Evolutionary conservation across 2,797 vertebrate genomes (phyloP).

Genomic region (Sorex maritimensis): DNA sequence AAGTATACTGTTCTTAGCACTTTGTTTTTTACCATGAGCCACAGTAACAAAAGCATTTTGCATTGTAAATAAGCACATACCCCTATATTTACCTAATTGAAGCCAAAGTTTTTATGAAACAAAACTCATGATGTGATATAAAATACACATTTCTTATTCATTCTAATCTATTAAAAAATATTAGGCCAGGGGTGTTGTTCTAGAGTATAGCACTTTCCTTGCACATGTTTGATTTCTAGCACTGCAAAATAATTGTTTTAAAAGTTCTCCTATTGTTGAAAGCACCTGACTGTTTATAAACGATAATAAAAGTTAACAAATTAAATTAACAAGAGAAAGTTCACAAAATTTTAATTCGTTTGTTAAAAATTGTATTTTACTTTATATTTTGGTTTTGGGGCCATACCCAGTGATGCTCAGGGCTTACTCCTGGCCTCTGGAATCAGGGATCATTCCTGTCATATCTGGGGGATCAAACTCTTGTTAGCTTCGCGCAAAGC

Average conservation of each 20-base stretch:
- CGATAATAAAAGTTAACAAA: not conserved
- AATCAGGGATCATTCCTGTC: too few species aligned
- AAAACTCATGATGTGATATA: not conserved
- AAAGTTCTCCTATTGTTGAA: not conserved
- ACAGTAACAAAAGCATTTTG: slow-evolving; percentile 29
- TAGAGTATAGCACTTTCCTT: too few species aligned
- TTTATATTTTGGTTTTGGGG: too few species aligned
- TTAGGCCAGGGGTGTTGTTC: not conserved
- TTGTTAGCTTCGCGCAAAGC: too few species aligned
- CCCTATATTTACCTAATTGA: not conserved
- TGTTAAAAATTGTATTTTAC: not conserved
- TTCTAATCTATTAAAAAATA: slow-evolving; percentile 36
- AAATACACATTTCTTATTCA: not conserved
- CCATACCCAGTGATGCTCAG: too few species aligned
- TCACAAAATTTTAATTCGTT: slow-evolving; percentile 1
- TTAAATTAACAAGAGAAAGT: not conserved
- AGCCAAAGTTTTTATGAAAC: slow-evolving; percentile 17
- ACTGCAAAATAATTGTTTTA: too few species aligned
- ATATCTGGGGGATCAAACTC: not conserved
- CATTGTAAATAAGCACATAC: not conserved
- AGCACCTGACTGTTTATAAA: not conserved
- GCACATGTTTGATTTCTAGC: too few species aligned
- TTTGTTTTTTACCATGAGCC: slow-evolving; percentile 13
- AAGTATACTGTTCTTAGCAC: not conserved
- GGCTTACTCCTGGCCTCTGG: too few species aligned